Percentiles rank a stretch among this genome's conserved stretches.
Conservation (phyloP, 2,888 invertebrate species). For the Hirtodrosophila duncani region DNA sequence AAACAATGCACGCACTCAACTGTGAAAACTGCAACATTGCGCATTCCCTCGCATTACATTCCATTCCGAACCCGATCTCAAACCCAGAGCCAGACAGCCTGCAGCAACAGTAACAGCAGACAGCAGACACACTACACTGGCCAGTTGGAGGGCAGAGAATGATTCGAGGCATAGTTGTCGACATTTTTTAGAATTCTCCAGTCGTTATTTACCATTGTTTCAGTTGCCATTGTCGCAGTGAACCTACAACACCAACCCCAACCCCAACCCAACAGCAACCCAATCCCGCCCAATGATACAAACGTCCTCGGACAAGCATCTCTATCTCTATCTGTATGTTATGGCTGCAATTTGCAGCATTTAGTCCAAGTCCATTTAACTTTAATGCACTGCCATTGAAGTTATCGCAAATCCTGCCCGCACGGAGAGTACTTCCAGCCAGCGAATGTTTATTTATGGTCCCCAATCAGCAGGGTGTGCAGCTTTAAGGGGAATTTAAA, state of each 20-base stretch:
- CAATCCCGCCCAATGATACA: conserved; percentile 6
- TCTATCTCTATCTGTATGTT: conserved; percentile 28
- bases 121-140: not conserved
- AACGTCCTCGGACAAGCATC: conserved; percentile 4
- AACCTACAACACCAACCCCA: conserved; percentile 9
- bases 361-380: conserved; percentile 57
- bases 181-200: conserved; percentile 68
- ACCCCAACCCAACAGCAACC: conserved; percentile 1
- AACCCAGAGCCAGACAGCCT: conserved; percentile 18
- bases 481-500: conserved; percentile 3
- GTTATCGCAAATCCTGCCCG: conserved; percentile 25
- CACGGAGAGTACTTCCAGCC: conserved; percentile 7
- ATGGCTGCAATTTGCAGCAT: conserved; percentile 59
- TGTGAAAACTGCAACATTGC: conserved; percentile 63
- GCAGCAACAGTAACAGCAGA: not conserved
- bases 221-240: conserved; percentile 36
- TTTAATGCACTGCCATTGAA: conserved; percentile 52
- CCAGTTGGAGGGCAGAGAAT: conserved; percentile 1
- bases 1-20: conserved; percentile 66
- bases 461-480: conserved; percentile 26
- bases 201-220: conserved; percentile 68
- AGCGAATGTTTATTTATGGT: conserved; percentile 28
- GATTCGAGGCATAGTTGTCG: conserved; percentile 46
- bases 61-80: too few relatives aligned
- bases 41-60: too few relatives aligned